Base-by-base conservation (phyloP, 2,888 invertebrate species). In the Leptinotarsa tumamoca region DNA sequence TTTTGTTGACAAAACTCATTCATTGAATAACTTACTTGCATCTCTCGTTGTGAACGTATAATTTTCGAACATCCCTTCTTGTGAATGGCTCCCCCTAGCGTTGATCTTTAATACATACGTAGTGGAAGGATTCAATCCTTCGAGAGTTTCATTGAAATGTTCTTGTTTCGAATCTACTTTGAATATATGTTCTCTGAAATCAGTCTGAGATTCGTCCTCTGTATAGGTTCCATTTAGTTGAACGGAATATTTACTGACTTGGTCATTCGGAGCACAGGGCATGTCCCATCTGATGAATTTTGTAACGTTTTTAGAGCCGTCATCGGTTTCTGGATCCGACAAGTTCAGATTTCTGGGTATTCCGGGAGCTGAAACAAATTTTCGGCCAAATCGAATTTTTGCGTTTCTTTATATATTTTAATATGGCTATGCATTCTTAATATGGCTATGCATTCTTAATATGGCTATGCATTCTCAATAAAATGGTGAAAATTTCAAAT, bases 321-420 rank as follows among this genome's bases (percentile, higher is more conserved):
- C 33, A 18, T 54, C 15, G 33, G 4, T 21, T 17, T 49, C 51
- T 27, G 67, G 43, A 50, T 54, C 50, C 15, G 56, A 51, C n/a
- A 54, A 14, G 1, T 17, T 4, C 1, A 76, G 51, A 18, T 76
- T 70, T 17, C 49, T 49, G 5, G 75, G 75, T 27, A 7, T 58
- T 17, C 72, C 77, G 0, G 79, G 77, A 14, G 50, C 79, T 79
- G 43, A 56, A 75, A 75, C 52, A 27, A 61, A 56, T 43, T 13
- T 52, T 52, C 10, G 5, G 43, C 0, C 43, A 43, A 43, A 43
- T 43, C 13, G 3, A 43, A 43, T 10, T 10, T 10, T 43, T 43
- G 33, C 3, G 43, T 43, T 43, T 10, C 3, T 43, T 10, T 10
- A 43, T 43, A 13, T 10, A 43, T 43, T 43, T 43, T 0, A 43